Evolutionary conservation across 2,113 vertebrate genomes (phyloP), one percentile per base, ranked within the genome.

Genomic region (Nestor notabilis): DNA sequence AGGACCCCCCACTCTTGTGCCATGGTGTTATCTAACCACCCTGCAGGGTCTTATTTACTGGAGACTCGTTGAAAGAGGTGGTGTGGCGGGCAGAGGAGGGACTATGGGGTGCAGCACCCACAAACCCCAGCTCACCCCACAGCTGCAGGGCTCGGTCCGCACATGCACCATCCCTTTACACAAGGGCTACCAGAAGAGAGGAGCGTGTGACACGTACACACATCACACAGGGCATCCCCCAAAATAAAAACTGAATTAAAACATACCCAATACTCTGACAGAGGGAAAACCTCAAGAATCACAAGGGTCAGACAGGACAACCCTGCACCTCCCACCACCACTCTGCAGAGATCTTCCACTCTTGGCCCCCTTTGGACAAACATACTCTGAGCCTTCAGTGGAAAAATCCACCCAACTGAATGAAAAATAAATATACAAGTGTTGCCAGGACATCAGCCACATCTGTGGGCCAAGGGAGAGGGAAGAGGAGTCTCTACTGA

Each of bases 341-440:
- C 87, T 92, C 76, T 90, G 92, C 76, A 91, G 90, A 94, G 91
- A 81, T 2, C 0, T 63, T 88, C 80, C n/a, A 24, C 28, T 5
- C 89, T 81, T 92, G 83, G 76, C 71, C 50, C 66, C 87, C 79
- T 89, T 56, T 17, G 39, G 75, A 61, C 89, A 94, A 81, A 60
- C 78, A 25, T 4, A 72, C 55, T 39, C 52, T 0, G 12, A 93
- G 66, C 60, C 78, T 88, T 44, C 58, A 10, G 61, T 1, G 0
- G 75, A 25, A 89, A 61, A 49, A 24, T 24, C 65, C 87, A 58
- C 78, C 58, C 74, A 25, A 5, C 9, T 17, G 77, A 84, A 39
- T 74, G 77, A 91, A 92, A 95, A 96, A 92, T 94, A 97, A 95
- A 94, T 96, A 95, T 5, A 87, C 82, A 71, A 76, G 37, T 37